Evolutionary conservation across 1,140 invertebrate genomes (phyloP).

Genomic region (Temnothorax longispinosus): DNA sequence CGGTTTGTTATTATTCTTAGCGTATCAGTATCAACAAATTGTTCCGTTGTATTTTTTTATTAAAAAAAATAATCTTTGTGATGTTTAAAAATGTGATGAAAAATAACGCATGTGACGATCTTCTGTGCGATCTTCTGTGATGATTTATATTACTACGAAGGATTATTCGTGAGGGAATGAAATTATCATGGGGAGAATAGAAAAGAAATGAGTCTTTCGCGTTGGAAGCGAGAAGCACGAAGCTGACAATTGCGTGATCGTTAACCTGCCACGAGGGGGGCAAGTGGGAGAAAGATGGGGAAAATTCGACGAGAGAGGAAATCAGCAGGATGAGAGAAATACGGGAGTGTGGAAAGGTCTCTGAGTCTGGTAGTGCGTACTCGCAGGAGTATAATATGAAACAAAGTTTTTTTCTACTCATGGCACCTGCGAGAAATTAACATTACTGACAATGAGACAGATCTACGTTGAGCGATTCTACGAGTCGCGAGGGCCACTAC

Average conservation of each 20-base stretch:
- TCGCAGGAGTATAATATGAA: constrained; percentile 44
- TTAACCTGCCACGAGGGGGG: constrained; percentile 60
- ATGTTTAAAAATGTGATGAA: constrained; percentile 5
- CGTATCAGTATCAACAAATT: background rate
- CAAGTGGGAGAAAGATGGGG: background rate
- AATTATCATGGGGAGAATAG: constrained; percentile 36
- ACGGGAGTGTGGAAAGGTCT: background rate
- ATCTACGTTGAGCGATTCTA: constrained; percentile 70
- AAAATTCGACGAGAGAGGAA: background rate
- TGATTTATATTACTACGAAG: background rate
- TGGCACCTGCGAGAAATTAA: constrained; percentile 23
- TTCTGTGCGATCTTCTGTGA: background rate
- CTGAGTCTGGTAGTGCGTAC: constrained; percentile 40
- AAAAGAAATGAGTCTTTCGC: constrained; percentile 67
- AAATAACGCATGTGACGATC: constrained; percentile 3
- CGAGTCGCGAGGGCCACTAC: constrained; percentile 61
- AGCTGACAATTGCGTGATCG: constrained; percentile 71
- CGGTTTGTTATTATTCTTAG: background rate
- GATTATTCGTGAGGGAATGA: constrained; percentile 47
- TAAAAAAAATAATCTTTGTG: background rate
- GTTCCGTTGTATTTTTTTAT: background rate
- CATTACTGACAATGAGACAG: constrained; percentile 1
- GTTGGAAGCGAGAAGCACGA: constrained; percentile 73
- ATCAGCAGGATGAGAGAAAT: background rate
- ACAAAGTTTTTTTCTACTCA: constrained; percentile 47